phyloP scores from a whole-genome alignment of 2,888 invertebrate genomes.

The Trisateles emortualis region DNA sequence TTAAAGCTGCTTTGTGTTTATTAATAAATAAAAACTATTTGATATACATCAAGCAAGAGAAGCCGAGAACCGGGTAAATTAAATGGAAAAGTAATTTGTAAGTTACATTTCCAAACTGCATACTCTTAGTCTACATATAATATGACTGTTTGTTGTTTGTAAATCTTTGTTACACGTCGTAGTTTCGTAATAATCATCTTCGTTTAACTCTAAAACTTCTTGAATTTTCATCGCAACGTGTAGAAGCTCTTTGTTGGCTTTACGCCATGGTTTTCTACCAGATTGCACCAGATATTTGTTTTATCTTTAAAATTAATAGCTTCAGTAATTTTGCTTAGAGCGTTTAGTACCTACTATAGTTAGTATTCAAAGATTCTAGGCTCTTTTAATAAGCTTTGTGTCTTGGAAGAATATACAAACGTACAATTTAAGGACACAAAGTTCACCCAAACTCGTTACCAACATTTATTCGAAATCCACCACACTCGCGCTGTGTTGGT shows the following conservation, averaged over 20 bases:
- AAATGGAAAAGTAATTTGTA: no score
- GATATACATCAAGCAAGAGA: no score
- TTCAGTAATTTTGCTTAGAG: conserved; percentile 17
- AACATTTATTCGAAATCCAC: no score
- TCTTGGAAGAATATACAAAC: no score
- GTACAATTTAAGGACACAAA: no score
- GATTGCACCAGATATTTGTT: conserved; percentile 46
- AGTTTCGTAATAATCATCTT: conserved; percentile 3
- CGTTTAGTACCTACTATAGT: neutral
- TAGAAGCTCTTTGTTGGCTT: conserved; percentile 21
- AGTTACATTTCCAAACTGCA: neutral
- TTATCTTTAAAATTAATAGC: conserved; percentile 44
- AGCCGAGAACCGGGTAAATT: no score
- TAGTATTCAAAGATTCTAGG: no score
- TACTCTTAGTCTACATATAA: neutral
- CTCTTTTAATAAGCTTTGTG: no score
- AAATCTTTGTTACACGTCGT: conserved; percentile 18
- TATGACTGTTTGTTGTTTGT: neutral
- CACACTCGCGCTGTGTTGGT: no score
- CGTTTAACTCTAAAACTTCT: conserved; percentile 39
- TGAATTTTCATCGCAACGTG: conserved; percentile 22
- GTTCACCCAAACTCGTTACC: no score
- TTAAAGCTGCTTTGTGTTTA: no score
- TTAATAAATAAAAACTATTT: no score
- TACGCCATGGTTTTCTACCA: conserved; percentile 30